Percentiles rank a stretch among this genome's conserved stretches.
These are phyloP conservation scores for Choloepus hoffmanni DNA, from an alignment of 2,113 vertebrate genomes.

Conservation along the genomic window DNA sequence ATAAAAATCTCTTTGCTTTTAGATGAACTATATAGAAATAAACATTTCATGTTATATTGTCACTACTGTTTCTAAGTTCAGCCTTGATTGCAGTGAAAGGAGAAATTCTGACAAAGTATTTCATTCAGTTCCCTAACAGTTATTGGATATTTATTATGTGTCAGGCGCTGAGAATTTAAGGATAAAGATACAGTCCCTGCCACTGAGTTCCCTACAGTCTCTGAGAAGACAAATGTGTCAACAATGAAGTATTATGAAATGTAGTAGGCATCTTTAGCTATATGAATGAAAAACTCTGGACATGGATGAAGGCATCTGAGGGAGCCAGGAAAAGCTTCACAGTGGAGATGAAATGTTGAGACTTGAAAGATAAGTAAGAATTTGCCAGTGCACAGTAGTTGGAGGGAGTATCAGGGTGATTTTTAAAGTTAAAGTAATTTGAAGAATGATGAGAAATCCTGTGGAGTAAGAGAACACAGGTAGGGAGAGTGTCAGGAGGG, in stretches of 20 bases:
- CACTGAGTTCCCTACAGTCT: constrained; percentile 16
- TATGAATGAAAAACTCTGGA: neutral
- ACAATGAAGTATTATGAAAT: constrained; percentile 7
- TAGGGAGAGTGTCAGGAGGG: neutral
- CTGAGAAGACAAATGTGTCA: neutral
- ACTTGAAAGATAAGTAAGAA: neutral
- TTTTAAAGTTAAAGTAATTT: neutral
- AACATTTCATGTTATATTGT: neutral
- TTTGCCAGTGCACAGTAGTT: neutral
- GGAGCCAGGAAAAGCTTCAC: neutral
- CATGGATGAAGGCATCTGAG: neutral
- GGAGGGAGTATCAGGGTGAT: neutral
- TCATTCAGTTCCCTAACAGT: neutral
- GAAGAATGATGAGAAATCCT: neutral
- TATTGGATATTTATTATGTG: neutral
- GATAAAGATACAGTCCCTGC: neutral
- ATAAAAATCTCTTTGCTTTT: neutral
- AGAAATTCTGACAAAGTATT: constrained; percentile 28
- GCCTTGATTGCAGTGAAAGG: neutral
- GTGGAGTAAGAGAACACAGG: neutral
- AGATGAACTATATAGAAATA: neutral
- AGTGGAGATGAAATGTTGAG: neutral
- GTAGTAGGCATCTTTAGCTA: neutral
- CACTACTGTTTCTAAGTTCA: constrained; percentile 25
- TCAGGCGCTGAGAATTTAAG: neutral